Evolutionary conservation across 1,140 invertebrate species (phyloP).

Genomic region (Hesperophylax magnus): DNA sequence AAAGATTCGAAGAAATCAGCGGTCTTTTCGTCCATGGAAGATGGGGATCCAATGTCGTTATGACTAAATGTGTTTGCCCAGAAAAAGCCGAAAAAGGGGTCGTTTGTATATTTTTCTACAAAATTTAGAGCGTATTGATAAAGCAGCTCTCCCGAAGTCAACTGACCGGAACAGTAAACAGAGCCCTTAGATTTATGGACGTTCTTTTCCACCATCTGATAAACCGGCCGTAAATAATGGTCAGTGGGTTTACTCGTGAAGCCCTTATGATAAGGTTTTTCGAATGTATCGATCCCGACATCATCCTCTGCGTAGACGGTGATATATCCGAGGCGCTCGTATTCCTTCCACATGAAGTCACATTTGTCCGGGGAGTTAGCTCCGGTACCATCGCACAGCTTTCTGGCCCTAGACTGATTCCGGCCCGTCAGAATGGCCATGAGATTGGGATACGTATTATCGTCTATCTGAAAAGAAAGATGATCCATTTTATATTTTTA

Average conservation of each 20-base stretch:
- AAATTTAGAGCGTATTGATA: conserved; percentile 76
- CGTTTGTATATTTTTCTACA: conserved; percentile 70
- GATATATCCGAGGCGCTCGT: conserved; percentile 64
- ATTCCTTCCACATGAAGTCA: conserved; percentile 65
- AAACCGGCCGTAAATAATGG: conserved; percentile 81
- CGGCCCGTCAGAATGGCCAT: conserved; percentile 83
- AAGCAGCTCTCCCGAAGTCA: conserved; percentile 71
- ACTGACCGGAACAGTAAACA: conserved; percentile 72
- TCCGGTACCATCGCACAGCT: conserved; percentile 68
- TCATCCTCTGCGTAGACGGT: conserved; percentile 62
- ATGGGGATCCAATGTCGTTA: conserved; percentile 74
- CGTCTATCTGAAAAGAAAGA: conserved; percentile 71
- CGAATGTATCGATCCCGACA: conserved; percentile 66
- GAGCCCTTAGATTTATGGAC: conserved; percentile 63
- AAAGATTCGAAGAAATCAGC: conserved; percentile 69
- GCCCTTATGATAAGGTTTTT: conserved; percentile 58
- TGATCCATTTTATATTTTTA: too few relatives aligned
- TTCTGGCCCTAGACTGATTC: conserved; percentile 66
- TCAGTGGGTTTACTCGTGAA: conserved; percentile 74
- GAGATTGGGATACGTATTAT: conserved; percentile 88
- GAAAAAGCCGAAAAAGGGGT: conserved; percentile 78
- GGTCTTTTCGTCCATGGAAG: conserved; percentile 72
- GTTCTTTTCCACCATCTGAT: conserved; percentile 71
- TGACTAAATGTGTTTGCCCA: conserved; percentile 82
- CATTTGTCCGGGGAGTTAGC: conserved; percentile 59